Percentiles rank a stretch among this genome's conserved stretches.
phyloP scores from a whole-genome alignment of 2,113 vertebrate genomes.

The Hypocryptadius cinnamomeus region DNA sequence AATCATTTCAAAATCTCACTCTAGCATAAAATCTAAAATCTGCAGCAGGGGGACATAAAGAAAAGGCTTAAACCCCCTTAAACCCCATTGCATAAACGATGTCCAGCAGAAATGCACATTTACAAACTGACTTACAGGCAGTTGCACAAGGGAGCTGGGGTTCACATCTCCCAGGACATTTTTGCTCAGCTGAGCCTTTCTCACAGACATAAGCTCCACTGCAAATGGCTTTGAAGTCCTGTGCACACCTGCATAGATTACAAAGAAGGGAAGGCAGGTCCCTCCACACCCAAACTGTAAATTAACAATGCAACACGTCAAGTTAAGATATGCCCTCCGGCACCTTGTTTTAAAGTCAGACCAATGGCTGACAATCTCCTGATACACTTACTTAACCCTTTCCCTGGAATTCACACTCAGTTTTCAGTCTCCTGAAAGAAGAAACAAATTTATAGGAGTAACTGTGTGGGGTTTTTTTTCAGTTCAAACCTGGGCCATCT shows the following conservation, averaged over 20 bases:
- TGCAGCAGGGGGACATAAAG: background rate
- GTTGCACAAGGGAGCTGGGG: background rate
- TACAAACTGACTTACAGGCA: background rate
- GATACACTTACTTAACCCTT: constrained; percentile 66
- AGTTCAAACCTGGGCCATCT: background rate
- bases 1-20: background rate
- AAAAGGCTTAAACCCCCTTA: background rate
- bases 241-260: constrained; percentile 70
- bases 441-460: background rate
- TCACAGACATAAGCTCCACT: constrained; percentile 35
- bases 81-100: background rate
- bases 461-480: background rate
- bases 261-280: constrained; percentile 56
- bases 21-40: background rate
- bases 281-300: constrained; percentile 70
- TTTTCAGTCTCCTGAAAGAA: background rate
- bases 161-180: background rate
- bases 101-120: background rate
- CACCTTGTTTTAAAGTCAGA: constrained; percentile 67
- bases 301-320: constrained; percentile 67
- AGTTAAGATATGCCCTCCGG: constrained; percentile 70
- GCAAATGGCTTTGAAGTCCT: constrained; percentile 66
- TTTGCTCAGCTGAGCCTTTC: background rate
- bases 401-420: constrained; percentile 1
- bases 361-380: constrained; percentile 50